These are phyloP conservation scores for Cotesia glomerata DNA, from an alignment of 1,140 invertebrate genomes.

Conservation along the genomic window DNA sequence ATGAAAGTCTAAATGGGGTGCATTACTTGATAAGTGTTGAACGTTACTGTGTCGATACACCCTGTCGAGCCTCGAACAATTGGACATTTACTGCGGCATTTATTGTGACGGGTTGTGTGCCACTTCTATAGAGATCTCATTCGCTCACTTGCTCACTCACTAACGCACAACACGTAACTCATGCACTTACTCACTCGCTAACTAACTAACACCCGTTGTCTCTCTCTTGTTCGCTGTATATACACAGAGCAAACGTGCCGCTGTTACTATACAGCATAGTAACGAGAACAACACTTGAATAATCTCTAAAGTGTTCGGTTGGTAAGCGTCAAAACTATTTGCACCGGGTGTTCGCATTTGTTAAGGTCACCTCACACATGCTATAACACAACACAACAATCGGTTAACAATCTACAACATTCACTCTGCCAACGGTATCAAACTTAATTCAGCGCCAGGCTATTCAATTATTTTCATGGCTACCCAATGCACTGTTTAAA, in stretches of 20 bases:
- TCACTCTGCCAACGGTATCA: no score
- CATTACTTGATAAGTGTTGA: not conserved
- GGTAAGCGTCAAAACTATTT: slow-evolving; percentile 25
- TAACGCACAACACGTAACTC: no score
- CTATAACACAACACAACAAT: not conserved
- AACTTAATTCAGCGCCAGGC: no score
- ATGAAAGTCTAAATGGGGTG: not conserved
- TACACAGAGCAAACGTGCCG: not conserved
- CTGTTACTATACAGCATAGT: slow-evolving; percentile 9
- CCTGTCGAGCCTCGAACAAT: slow-evolving; percentile 41
- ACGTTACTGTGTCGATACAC: slow-evolving; percentile 16
- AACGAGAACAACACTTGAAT: slow-evolving; percentile 26
- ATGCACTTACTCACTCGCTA: not conserved
- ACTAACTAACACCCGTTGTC: no score
- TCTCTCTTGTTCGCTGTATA: no score
- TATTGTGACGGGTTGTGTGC: slow-evolving; percentile 25
- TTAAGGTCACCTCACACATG: not conserved
- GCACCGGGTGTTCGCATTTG: slow-evolving; percentile 27
- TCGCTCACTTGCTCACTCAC: no score
- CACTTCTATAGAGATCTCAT: no score
- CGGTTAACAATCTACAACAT: not conserved
- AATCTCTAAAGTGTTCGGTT: slow-evolving; percentile 5
- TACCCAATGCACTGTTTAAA: no score
- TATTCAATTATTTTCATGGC: no score
- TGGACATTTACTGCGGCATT: slow-evolving; percentile 42